Conservation (phyloP, 2,888 invertebrate species). For the Lydus trimaculatus region DNA sequence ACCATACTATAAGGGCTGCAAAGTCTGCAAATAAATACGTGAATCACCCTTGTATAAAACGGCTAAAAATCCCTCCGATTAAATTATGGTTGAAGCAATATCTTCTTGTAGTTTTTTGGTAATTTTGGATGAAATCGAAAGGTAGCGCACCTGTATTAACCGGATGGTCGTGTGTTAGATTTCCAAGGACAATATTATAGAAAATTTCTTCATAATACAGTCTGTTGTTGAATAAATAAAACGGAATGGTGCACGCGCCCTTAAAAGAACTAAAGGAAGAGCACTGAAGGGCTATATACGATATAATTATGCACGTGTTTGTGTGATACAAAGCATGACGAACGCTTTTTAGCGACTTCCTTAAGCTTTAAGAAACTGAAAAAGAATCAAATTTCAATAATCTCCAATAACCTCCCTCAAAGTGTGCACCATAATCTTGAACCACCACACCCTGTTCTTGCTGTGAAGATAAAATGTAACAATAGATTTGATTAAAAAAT, state of each 20-base stretch:
- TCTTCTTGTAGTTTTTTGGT: neutral
- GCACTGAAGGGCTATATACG: conserved; percentile 28
- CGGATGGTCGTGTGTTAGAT: neutral
- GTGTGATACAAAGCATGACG: conserved; percentile 38
- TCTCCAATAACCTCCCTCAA: conserved; percentile 30
- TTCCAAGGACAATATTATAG: neutral
- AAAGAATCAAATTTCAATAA: conserved; percentile 27
- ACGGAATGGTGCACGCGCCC: conserved; percentile 35
- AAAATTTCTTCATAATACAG: neutral
- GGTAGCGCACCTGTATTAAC: neutral
- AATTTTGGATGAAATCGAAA: neutral
- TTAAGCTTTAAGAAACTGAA: conserved; percentile 28
- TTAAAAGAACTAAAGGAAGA: conserved; percentile 40
- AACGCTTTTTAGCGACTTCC: conserved; percentile 39
- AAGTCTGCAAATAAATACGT: conserved; percentile 29
- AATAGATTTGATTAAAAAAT: neutral
- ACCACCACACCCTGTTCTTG: neutral
- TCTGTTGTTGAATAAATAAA: conserved; percentile 15
- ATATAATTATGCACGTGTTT: conserved; percentile 41
- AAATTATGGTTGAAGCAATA: neutral
- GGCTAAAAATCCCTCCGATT: conserved; percentile 1
- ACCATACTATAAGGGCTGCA: conserved; percentile 39
- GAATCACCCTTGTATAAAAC: conserved; percentile 20
- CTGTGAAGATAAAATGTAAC: neutral
- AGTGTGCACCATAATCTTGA: conserved; percentile 29